Evolutionary conservation across 1,140 invertebrate species (phyloP).

Genomic region (Aleiodes sp.): DNA sequence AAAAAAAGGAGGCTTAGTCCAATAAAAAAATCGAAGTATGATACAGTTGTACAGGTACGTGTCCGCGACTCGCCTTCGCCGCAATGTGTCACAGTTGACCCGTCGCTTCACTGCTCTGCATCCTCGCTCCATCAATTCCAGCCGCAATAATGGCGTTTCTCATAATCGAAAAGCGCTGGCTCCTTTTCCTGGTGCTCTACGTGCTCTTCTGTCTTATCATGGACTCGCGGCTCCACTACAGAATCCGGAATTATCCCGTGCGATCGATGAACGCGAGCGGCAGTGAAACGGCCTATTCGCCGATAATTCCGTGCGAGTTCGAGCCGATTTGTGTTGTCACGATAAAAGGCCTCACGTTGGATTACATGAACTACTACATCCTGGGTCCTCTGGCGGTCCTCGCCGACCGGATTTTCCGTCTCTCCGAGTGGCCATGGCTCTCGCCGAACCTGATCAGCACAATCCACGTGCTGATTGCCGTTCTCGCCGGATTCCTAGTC

Average conservation of each 20-base stretch:
- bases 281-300: conserved; percentile 36
- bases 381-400: conserved; percentile 77
- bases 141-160: not conserved
- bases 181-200: conserved; percentile 25
- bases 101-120: too few relatives aligned
- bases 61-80: too few relatives aligned
- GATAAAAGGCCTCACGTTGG: conserved; percentile 78
- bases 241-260: conserved; percentile 70
- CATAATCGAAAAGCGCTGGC: conserved; percentile 9
- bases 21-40: too few relatives aligned
- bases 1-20: too few relatives aligned
- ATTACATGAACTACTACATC: conserved; percentile 80
- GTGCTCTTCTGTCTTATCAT: conserved; percentile 70
- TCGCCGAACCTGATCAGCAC: conserved; percentile 82
- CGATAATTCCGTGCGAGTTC: conserved; percentile 73
- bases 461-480: conserved; percentile 77
- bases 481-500: conserved; percentile 74
- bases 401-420: conserved; percentile 71
- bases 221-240: conserved; percentile 70
- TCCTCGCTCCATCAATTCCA: too few relatives aligned
- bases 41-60: too few relatives aligned
- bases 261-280: conserved; percentile 38
- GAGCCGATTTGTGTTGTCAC: conserved; percentile 79
- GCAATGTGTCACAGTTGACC: too few relatives aligned
- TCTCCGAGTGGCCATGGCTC: conserved; percentile 72